phyloP scores from a whole-genome alignment of 2,888 invertebrate species.

The Elmis aenea region DNA sequence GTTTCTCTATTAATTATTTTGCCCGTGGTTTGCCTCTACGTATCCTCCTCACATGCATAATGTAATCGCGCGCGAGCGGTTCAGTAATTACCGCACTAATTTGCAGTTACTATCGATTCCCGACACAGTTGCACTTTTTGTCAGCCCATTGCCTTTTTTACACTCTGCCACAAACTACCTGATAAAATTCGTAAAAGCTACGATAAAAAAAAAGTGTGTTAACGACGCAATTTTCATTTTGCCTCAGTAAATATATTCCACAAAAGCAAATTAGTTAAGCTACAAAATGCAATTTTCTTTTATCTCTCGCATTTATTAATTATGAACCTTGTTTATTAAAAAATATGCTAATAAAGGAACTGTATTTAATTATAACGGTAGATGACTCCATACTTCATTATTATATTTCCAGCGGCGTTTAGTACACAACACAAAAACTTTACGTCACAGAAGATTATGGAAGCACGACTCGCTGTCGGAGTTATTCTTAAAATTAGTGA shows the following conservation, averaged over 20 bases:
- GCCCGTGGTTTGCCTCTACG: conserved; percentile 8
- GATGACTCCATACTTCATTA: conserved; percentile 15
- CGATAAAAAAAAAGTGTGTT: conserved; percentile 18
- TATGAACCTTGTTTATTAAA: conserved; percentile 15
- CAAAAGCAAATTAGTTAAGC: conserved; percentile 14
- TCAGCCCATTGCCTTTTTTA: conserved; percentile 13
- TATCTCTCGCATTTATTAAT: conserved; percentile 15
- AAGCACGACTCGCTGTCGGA: too few relatives aligned
- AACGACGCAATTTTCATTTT: conserved; percentile 14
- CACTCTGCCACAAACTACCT: conserved; percentile 14
- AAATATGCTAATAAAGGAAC: conserved; percentile 13
- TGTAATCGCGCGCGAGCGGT: conserved; percentile 7
- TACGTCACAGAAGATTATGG: too few relatives aligned
- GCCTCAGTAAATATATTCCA: conserved; percentile 9
- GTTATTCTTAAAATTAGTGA: too few relatives aligned
- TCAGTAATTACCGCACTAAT: conserved; percentile 10
- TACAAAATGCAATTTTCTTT: conserved; percentile 16
- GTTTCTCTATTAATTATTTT: conserved; percentile 14
- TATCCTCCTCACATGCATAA: conserved; percentile 15
- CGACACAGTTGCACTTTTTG: conserved; percentile 14
- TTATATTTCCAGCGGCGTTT: conserved; percentile 13
- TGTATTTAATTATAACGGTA: conserved; percentile 14
- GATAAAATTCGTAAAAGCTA: conserved; percentile 14
- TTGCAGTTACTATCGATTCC: too few relatives aligned
- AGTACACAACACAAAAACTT: too few relatives aligned